Conservation (phyloP, 2,888 invertebrate genomes). For the Scrobipalpa atriplicella region DNA sequence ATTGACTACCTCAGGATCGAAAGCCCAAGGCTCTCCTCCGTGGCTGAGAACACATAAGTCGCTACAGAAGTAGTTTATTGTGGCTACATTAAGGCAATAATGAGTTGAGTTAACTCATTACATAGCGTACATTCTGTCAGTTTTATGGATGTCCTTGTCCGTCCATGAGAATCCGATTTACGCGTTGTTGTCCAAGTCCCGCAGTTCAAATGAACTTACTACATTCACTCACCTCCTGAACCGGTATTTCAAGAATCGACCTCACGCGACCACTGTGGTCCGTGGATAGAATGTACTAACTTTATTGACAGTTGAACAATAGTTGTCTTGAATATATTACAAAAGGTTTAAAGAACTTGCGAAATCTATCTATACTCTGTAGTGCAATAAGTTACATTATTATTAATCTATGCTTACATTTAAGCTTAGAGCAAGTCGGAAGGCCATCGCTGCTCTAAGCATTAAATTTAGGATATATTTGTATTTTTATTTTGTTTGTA, state of each 20-base stretch:
- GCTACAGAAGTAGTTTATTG: too few relatives aligned
- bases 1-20: too few relatives aligned
- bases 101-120: background rate
- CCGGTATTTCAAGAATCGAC: conserved; percentile 7
- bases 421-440: too few relatives aligned
- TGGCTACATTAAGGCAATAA: background rate
- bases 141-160: background rate
- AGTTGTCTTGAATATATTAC: background rate
- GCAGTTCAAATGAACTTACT: background rate
- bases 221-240: background rate
- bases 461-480: too few relatives aligned
- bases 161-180: background rate
- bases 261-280: background rate
- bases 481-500: too few relatives aligned
- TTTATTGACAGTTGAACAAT: conserved; percentile 4
- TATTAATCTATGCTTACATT: too few relatives aligned
- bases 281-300: background rate
- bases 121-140: background rate
- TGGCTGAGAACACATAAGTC: too few relatives aligned
- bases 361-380: background rate
- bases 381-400: background rate
- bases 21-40: too few relatives aligned
- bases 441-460: too few relatives aligned
- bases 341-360: background rate
- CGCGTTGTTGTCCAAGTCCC: background rate